Percentiles rank a stretch among this genome's conserved stretches.
Evolutionary conservation across 1,140 invertebrate species (phyloP).

Genomic region (Psix sp.): DNA sequence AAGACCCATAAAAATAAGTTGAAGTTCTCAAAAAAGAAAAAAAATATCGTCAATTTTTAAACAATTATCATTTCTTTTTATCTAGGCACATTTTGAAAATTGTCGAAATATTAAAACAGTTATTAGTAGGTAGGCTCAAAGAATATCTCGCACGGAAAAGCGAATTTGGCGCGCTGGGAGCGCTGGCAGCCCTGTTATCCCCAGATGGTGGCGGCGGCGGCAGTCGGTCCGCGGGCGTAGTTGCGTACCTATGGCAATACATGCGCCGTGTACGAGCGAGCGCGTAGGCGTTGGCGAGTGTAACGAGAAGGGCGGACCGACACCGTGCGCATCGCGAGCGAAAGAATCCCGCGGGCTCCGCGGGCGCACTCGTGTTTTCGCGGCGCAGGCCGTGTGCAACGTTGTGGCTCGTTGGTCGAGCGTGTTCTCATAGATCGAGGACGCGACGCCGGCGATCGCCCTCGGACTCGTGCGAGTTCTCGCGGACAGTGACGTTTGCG

Average conservation of each 20-base stretch:
- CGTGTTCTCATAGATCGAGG: conserved; percentile 1
- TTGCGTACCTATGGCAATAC: conserved; percentile 50
- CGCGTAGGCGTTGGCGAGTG: conserved; percentile 61
- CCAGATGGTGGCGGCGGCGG: conserved; percentile 13
- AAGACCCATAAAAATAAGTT: no score
- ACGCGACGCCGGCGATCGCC: conserved; percentile 30
- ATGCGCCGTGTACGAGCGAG: conserved; percentile 48
- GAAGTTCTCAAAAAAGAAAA: no score
- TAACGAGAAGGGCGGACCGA: conserved; percentile 50
- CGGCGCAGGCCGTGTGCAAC: conserved; percentile 15
- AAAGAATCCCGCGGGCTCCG: conserved; percentile 10
- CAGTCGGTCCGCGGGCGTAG: conserved; percentile 25
- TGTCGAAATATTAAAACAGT: no score
- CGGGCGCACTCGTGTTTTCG: conserved; percentile 11
- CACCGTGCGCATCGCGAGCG: conserved; percentile 16
- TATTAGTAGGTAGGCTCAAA: no score
- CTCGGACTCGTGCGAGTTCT: conserved; percentile 18
- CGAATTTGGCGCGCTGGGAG: neutral
- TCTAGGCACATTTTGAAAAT: no score
- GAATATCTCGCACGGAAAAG: no score
- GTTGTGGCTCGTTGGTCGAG: conserved; percentile 9
- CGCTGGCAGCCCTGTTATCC: conserved; percentile 31
- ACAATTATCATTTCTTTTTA: no score
- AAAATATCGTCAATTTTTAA: no score
- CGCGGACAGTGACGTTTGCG: conserved; percentile 48